Conservation (phyloP, 2,797 vertebrate species). For the Hybognathus amarus region DNA sequence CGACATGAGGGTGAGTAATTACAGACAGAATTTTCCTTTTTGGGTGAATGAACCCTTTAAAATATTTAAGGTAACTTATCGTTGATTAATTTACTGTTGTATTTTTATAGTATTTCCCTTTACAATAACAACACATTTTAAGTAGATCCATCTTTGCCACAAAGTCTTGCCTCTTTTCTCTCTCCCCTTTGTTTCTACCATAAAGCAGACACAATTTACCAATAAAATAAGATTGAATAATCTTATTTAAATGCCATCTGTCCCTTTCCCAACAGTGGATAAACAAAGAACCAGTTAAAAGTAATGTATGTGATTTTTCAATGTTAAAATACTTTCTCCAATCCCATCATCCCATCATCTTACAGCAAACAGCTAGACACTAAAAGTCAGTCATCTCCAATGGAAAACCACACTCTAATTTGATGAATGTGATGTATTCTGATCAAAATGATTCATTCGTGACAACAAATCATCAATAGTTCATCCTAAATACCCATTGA, state of each 20-base stretch:
- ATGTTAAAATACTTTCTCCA: conserved; percentile 2
- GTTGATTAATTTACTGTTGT: not conserved
- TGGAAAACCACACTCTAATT: not conserved
- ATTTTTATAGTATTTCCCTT: not conserved
- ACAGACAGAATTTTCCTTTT: too few relatives aligned
- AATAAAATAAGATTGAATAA: conserved; percentile 60
- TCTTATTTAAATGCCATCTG: conserved; percentile 72
- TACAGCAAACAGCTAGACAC: not conserved
- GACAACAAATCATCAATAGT: too few relatives aligned
- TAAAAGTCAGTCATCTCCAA: not conserved
- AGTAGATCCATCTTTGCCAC: not conserved
- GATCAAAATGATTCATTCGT: not conserved
- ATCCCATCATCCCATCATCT: conserved; percentile 4
- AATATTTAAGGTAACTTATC: too few relatives aligned
- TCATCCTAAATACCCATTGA: not conserved
- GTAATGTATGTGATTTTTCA: conserved; percentile 31
- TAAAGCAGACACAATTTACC: conserved; percentile 54
- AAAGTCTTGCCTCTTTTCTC: not conserved
- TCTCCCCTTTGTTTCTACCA: not conserved
- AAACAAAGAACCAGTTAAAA: conserved; percentile 65
- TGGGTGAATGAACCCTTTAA: too few relatives aligned
- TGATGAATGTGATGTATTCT: too few relatives aligned
- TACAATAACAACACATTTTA: not conserved
- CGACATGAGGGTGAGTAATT: too few relatives aligned
- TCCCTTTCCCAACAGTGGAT: conserved; percentile 65